A percentile compares a stretch with the other conserved stretches of the same genome.
phyloP scores from a whole-genome alignment of 2,797 vertebrate genomes.

The Enteromius afrohamiltoni region DNA sequence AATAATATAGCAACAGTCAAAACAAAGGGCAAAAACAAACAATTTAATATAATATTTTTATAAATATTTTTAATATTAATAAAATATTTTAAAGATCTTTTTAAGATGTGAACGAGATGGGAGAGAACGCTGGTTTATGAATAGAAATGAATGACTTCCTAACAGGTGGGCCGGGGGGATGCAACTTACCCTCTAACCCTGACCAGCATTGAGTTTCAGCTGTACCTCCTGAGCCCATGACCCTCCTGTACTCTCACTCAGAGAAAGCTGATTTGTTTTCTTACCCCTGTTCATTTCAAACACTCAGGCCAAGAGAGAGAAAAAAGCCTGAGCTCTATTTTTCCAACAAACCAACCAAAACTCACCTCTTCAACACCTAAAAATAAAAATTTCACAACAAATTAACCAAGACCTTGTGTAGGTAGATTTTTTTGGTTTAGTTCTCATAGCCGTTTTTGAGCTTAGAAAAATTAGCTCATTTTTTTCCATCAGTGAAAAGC shows the following conservation, averaged over 20 bases:
- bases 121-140: conserved; percentile 52
- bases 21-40: not conserved
- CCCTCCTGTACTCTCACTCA: conserved; percentile 59
- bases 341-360: not conserved
- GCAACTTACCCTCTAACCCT: conserved; percentile 64
- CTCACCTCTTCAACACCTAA: conserved; percentile 18
- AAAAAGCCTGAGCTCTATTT: not conserved
- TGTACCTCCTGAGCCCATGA: conserved; percentile 65
- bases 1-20: not conserved
- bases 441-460: conserved; percentile 8
- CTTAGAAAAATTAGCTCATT: conserved; percentile 2
- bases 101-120: not conserved
- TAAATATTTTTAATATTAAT: too few relatives aligned
- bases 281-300: conserved; percentile 60
- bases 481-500: conserved; percentile 26
- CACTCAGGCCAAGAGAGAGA: conserved; percentile 27
- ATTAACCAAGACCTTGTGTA: not conserved
- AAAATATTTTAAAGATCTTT: too few relatives aligned
- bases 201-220: conserved; percentile 67
- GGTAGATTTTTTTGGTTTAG: not conserved
- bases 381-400: not conserved
- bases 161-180: conserved; percentile 69
- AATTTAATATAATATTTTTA: too few relatives aligned
- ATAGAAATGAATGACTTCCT: conserved; percentile 74
- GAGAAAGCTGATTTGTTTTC: conserved; percentile 69